Evolutionary conservation across 2,888 invertebrate species (phyloP).

Genomic region (Allygus modestus): DNA sequence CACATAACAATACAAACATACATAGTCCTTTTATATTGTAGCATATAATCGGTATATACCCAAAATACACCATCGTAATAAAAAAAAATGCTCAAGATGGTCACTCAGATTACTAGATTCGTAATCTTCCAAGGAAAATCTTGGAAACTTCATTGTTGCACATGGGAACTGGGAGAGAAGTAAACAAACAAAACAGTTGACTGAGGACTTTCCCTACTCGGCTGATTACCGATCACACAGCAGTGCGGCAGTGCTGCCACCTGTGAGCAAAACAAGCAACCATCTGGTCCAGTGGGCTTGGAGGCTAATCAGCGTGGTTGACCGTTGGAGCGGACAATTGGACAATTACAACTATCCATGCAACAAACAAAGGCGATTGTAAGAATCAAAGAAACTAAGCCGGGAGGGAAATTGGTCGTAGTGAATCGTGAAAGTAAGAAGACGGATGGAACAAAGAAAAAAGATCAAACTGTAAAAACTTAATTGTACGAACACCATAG

Average conservation of each 20-base stretch:
- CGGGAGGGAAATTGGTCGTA: background rate
- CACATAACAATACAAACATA: too few relatives aligned
- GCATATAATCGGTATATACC: too few relatives aligned
- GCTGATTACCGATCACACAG: background rate
- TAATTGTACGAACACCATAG: too few relatives aligned
- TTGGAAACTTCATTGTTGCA: too few relatives aligned
- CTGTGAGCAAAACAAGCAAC: slow-evolving; percentile 1
- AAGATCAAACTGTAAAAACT: too few relatives aligned
- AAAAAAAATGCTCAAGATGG: too few relatives aligned
- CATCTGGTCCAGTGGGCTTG: background rate
- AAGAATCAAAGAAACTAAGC: background rate
- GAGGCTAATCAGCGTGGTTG: background rate
- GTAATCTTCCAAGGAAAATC: too few relatives aligned
- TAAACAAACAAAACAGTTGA: slow-evolving; percentile 18
- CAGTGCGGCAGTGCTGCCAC: background rate
- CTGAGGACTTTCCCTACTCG: background rate
- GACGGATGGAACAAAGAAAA: too few relatives aligned
- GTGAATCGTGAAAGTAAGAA: background rate
- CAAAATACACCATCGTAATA: too few relatives aligned
- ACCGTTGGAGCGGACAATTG: slow-evolving; percentile 9
- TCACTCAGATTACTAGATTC: too few relatives aligned
- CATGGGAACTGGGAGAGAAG: background rate
- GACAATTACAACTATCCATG: background rate
- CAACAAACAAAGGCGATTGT: too few relatives aligned
- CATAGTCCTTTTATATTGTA: too few relatives aligned